Evolutionary conservation across 2,888 invertebrate genomes (phyloP).

Genomic region (Tethea ocularis): DNA sequence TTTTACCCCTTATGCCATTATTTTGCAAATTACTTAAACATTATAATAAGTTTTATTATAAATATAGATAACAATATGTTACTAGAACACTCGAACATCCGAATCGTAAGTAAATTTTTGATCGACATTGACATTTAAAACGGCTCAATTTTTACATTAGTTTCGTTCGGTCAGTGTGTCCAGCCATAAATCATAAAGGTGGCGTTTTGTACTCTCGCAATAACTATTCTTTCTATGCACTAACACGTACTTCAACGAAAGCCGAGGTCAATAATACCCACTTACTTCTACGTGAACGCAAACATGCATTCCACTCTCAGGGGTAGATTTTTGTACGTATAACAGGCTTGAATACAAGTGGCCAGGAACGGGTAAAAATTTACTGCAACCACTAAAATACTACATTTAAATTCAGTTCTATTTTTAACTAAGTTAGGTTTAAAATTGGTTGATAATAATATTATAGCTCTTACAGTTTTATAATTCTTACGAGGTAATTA

Average conservation of each 20-base stretch:
- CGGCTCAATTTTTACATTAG: too few relatives aligned
- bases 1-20: too few relatives aligned
- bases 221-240: neutral
- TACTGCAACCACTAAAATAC: constrained; percentile 5
- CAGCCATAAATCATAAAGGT: too few relatives aligned
- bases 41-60: too few relatives aligned
- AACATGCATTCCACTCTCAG: constrained; percentile 36
- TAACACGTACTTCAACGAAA: constrained; percentile 19
- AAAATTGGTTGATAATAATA: constrained; percentile 9
- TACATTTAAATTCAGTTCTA: constrained; percentile 7
- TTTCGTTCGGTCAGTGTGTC: too few relatives aligned
- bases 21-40: too few relatives aligned
- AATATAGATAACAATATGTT: too few relatives aligned
- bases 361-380: neutral
- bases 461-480: neutral
- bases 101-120: too few relatives aligned
- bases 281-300: constrained; percentile 31
- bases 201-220: too few relatives aligned
- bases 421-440: constrained; percentile 12
- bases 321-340: constrained; percentile 30
- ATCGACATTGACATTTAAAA: too few relatives aligned
- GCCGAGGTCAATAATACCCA: constrained; percentile 32
- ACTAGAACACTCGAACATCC: too few relatives aligned
- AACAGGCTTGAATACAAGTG: constrained; percentile 21
- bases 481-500: too few relatives aligned